Evolutionary conservation across 2,888 invertebrate genomes (phyloP), one percentile per base, ranked within the genome.

Genomic region (Orthosia gracilis): DNA sequence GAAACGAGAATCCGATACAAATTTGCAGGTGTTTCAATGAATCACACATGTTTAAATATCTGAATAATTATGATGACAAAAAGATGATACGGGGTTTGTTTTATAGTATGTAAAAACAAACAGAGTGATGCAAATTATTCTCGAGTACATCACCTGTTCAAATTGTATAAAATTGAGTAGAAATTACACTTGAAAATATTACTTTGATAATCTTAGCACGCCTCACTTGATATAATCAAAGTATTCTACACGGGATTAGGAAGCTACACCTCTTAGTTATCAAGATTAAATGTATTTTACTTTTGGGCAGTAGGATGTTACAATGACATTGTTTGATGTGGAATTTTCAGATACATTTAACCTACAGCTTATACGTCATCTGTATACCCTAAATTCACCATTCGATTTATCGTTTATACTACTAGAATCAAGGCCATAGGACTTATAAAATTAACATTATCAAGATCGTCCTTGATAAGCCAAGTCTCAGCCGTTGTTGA

Each of bases 1-100:
- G 90, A 92, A 92, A 92, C 85, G 86, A 85, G 88, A 92, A 88
- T 84, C 86, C 84, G 89, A 89, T 87, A 85, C 87, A 87, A 81
- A 75, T 82, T 84, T 90, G 85, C 91, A 90, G 90, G 90, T 89
- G 90, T 83, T 86, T 87, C 83, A 84, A 85, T 91, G 90, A 92
- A 89, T 92, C 90, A 90, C 85, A 71, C 63, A 23, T 49, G 80
- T 76, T 77, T 80, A 77, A 68, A 71, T 80, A 73, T 76, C 66
- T 80, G 47, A 79, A 52, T 76, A 66, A 80, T 78, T 83, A 76
- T 70, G 75, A 85, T 78, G 59, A 78, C 69, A 73, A 75, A 67
- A 68, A 70, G 52, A 62, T 73, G 31, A 23, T 71, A 50, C 63
- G 75, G 66, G 15, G 21, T 45, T 21, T 61, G 61, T 45, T 45